Conservation (phyloP, 2,888 invertebrate species). For the Epiperipatus broadwayi region DNA sequence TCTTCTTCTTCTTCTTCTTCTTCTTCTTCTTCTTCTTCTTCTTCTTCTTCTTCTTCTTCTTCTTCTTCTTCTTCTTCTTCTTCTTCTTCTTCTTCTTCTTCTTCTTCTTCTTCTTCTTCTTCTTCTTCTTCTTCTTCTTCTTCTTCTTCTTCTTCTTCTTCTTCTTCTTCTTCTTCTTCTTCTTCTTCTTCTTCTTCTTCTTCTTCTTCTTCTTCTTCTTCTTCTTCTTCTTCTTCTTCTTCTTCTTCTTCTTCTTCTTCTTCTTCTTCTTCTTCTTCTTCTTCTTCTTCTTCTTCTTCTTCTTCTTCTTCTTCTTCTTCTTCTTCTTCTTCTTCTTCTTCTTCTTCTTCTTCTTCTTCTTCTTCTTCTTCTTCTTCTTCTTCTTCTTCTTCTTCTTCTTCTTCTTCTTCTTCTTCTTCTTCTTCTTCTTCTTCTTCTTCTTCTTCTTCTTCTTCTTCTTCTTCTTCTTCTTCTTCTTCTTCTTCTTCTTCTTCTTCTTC, state of each 20-base stretch:
- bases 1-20: slow-evolving; percentile 3
- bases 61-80: slow-evolving; percentile 3
- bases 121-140: slow-evolving; percentile 3
- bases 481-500: slow-evolving; percentile 3
- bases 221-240: slow-evolving; percentile 3
- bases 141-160: slow-evolving; percentile 3
- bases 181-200: slow-evolving; percentile 3
- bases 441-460: slow-evolving; percentile 3
- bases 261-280: slow-evolving; percentile 3
- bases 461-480: slow-evolving; percentile 3
- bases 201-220: slow-evolving; percentile 3
- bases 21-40: slow-evolving; percentile 3
- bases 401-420: slow-evolving; percentile 3
- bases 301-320: slow-evolving; percentile 3
- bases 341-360: slow-evolving; percentile 3
- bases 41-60: slow-evolving; percentile 3
- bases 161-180: slow-evolving; percentile 3
- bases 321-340: slow-evolving; percentile 3
- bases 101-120: slow-evolving; percentile 3
- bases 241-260: slow-evolving; percentile 3
- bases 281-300: slow-evolving; percentile 3
- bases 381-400: slow-evolving; percentile 3
- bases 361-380: slow-evolving; percentile 3
- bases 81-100: slow-evolving; percentile 3
- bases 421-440: slow-evolving; percentile 3